phyloP scores from a whole-genome alignment of 1,140 invertebrate genomes.

The Drosophila aff. region DNA sequence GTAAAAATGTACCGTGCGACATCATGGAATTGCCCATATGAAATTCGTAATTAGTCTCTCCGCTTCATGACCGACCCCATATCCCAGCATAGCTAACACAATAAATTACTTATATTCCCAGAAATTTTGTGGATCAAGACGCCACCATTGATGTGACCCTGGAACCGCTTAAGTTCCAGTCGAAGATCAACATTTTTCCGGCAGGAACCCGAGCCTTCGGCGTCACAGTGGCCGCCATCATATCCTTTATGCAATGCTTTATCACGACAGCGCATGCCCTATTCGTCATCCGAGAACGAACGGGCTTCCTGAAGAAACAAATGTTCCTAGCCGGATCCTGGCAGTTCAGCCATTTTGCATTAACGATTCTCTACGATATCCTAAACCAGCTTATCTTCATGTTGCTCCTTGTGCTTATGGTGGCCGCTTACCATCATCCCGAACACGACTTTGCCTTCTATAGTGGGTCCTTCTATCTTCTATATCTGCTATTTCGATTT shows the following conservation, averaged over 20 bases:
- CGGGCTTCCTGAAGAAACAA: slow-evolving; percentile 40
- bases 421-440: slow-evolving; percentile 24
- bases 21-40: neutral
- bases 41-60: neutral
- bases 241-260: slow-evolving; percentile 27
- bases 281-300: slow-evolving; percentile 15
- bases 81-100: neutral
- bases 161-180: slow-evolving; percentile 35
- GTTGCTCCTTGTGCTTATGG: neutral
- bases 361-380: neutral
- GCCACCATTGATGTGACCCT: slow-evolving; percentile 60
- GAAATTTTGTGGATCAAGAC: slow-evolving; percentile 42
- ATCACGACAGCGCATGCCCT: slow-evolving; percentile 29
- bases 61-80: neutral
- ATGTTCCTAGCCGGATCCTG: slow-evolving; percentile 49
- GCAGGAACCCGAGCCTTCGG: slow-evolving; percentile 26
- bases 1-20: too few species aligned
- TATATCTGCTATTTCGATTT: neutral
- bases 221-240: slow-evolving; percentile 34
- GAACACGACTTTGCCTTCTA: neutral
- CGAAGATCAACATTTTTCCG: slow-evolving; percentile 29
- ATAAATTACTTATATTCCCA: neutral
- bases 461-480: neutral
- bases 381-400: neutral
- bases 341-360: neutral